Evolutionary conservation across 1,140 invertebrate genomes (phyloP), one percentile per base, ranked within the genome.

Genomic region (Rhyacophila brunnea): DNA sequence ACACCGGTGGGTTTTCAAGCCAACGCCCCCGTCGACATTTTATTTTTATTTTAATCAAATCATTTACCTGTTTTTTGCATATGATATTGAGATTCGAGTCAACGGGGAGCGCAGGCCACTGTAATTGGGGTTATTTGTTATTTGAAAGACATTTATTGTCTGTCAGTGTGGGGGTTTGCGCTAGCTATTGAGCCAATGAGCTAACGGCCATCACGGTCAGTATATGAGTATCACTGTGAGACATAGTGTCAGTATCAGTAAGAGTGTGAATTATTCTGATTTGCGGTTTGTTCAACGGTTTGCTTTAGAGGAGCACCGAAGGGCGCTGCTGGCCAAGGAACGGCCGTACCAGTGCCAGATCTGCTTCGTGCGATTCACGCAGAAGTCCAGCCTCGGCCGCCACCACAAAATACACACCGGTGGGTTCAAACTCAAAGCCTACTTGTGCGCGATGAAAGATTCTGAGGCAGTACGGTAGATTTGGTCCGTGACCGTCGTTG

Each of bases 1-100:
- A 92, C 72, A 90, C 87, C 46, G 89, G 89, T 79, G 73, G 73
- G 77, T 78, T 71, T 28, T 28, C 23, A 28, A 28, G 23, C 23
- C 23, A 28, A 28, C 23, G 23, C 23, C 48, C 54, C 47, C 45
- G 45, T 57, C 54, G 45, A 23, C 13, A 45, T 32, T 13, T 46
- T 57, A 32, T 9, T 47, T 48, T 38, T 48, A 56, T 49, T 40
- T 28, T 28, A 5, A 28, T 28, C 23, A 28, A 28, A 28, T 28
- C 23, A 28, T 28, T 28, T 28, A 28, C 3, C 9, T 28, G n/a
- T 46, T 34, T 14, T 57, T 36, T 32, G 35, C 38, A 20, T 36
- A 36, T 42, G 54, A 48, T 32, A 57, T 18, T 50, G 54, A 44
- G 44, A 57, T 42, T 40, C n/a, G 45, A 47, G 17, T 19, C 13